Conservation (phyloP, 2,113 vertebrate species). For the Taurulus bubalis region DNA sequence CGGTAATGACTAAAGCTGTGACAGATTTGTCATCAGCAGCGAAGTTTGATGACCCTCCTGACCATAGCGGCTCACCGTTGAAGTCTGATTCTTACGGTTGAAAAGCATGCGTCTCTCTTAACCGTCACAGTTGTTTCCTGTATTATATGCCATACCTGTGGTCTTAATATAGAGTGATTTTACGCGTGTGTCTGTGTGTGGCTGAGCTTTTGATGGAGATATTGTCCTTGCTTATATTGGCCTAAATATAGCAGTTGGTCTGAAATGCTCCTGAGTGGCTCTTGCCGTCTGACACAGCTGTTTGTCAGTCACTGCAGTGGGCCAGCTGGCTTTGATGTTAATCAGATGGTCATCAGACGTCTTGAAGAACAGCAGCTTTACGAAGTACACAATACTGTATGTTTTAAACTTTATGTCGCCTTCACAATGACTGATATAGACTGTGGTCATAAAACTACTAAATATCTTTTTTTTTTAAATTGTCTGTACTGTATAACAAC, state of each 20-base stretch:
- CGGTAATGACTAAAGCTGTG: slow-evolving; percentile 15
- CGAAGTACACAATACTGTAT: not conserved
- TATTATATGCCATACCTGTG: slow-evolving; percentile 33
- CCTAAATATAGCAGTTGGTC: slow-evolving; percentile 63
- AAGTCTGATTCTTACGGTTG: not conserved
- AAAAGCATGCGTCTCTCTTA: not conserved
- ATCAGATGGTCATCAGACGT: not conserved
- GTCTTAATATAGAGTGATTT: not conserved
- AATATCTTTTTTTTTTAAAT: not conserved
- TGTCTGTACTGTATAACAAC: too few species aligned
- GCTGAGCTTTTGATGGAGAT: slow-evolving; percentile 35
- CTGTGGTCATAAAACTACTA: not conserved
- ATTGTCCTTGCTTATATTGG: slow-evolving; percentile 20
- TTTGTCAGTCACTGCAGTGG: slow-evolving; percentile 26
- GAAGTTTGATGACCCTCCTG: not conserved
- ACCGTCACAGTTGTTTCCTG: slow-evolving; percentile 23
- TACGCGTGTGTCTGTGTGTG: not conserved
- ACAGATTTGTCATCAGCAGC: slow-evolving; percentile 11
- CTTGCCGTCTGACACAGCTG: slow-evolving; percentile 57
- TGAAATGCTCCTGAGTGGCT: slow-evolving; percentile 43
- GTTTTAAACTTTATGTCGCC: not conserved
- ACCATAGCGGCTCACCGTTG: not conserved
- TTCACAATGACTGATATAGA: not conserved
- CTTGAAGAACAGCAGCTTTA: not conserved
- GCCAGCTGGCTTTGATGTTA: slow-evolving; percentile 56